Base-by-base conservation (phyloP, 2,888 invertebrate species). In the Ochropleura leucogaster region DNA sequence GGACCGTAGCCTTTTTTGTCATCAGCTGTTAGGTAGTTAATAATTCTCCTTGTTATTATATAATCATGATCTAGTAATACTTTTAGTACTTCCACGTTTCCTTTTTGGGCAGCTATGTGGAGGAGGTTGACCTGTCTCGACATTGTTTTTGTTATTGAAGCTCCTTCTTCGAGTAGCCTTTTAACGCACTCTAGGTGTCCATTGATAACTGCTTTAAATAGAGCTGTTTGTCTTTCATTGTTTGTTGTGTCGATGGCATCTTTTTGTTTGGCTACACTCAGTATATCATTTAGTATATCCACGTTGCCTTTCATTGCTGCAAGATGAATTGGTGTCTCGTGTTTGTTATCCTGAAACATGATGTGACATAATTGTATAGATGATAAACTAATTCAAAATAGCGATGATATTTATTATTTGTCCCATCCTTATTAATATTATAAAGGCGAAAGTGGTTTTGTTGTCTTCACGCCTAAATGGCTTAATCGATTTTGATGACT, bases 51-150 rank as follows among this genome's bases (percentile, higher is more conserved):
- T 0, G 92, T 88, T 8, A 93, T 77, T 18, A 87, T 76, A 89
- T 93, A 84, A 44, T 95, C 87, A 89, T 94, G 85, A 88, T 92
- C 91, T 47, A 97, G 84, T 49, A 97, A 90, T 20, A 92, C 90
- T 79, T 95, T 93, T 10, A 97, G 93, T 80, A 97, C 96, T 18
- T 95, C 94, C n/a, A 92, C 84, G 70, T 95, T 93, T 3, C 97
- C 97, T 74, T 92, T 90, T 87, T 95, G 96, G 62, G 88, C 84
- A 16, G 88, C 82, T 49, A 84, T 73, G 90, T n/a, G 88, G 95
- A 97, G 90, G 65, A 97, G 93, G 10, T 97, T 97, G 20, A 90
- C 87, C 66, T 91, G 86, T n/a, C 89, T 89, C 5, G 90, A 81
- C 44, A 93, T 79, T 40, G 86, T 89, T 46, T 86, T 80, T n/a